phyloP scores from a whole-genome alignment of 2,797 vertebrate species.

The Numenius phaeopus region DNA sequence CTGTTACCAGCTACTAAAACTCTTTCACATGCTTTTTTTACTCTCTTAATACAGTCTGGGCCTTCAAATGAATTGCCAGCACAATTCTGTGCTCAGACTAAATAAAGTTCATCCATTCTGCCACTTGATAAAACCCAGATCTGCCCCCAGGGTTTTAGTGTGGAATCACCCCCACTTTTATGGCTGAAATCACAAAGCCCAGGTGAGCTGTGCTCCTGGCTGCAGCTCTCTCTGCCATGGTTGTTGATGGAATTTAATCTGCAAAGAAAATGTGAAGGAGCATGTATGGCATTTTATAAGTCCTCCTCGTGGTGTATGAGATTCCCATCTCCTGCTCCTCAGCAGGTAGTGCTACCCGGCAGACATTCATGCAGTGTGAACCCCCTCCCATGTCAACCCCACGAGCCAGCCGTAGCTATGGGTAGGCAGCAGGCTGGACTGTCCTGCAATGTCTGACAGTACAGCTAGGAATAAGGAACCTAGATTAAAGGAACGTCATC shows the following conservation, averaged over 20 bases:
- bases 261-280: neutral
- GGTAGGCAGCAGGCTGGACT: neutral
- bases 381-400: neutral
- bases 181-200: neutral
- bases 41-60: neutral
- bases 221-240: neutral
- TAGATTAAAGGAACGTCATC: neutral
- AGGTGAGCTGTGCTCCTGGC: neutral
- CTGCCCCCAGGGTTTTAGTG: neutral
- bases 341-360: neutral
- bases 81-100: neutral
- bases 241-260: neutral
- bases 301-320: neutral
- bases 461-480: neutral
- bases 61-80: neutral
- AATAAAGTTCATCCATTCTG: neutral
- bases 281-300: neutral
- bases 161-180: neutral
- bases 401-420: neutral
- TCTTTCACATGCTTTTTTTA: neutral
- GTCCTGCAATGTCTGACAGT: rapidly evolving
- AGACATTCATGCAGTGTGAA: rapidly evolving
- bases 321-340: neutral
- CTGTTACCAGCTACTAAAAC: neutral
- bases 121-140: neutral